These are phyloP conservation scores for Clarias pachynema DNA, from an alignment of 2,797 vertebrate species.

Conservation along the genomic window DNA sequence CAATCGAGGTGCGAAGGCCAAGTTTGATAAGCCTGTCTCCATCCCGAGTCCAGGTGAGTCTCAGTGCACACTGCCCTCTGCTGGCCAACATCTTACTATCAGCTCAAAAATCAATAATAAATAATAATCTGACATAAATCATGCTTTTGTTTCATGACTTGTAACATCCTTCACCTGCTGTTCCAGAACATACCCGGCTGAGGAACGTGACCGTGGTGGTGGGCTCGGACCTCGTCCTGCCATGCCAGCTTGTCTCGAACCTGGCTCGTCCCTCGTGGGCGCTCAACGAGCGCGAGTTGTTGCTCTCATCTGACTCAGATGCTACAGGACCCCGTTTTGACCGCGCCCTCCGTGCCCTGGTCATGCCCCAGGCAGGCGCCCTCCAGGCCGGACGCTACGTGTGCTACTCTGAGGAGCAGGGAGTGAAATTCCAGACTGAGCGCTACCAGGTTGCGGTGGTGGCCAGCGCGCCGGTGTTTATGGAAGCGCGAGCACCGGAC, in stretches of 20 bases:
- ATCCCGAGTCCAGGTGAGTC: slow-evolving; percentile 80
- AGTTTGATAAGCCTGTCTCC: slow-evolving; percentile 77
- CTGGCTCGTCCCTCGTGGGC: slow-evolving; percentile 87
- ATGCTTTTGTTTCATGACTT: background rate
- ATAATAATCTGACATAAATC: background rate
- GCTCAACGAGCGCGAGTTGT: slow-evolving; percentile 83
- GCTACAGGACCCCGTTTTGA: slow-evolving; percentile 80
- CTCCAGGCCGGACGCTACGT: slow-evolving; percentile 83
- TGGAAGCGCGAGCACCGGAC: slow-evolving; percentile 86
- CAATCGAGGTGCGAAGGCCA: slow-evolving; percentile 72
- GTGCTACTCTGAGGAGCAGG: slow-evolving; percentile 90
- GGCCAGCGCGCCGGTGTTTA: slow-evolving; percentile 77
- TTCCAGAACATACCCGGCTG: slow-evolving; percentile 74
- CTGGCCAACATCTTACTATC: slow-evolving; percentile 8
- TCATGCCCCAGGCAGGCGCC: slow-evolving; percentile 78
- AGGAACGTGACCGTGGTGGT: slow-evolving; percentile 88
- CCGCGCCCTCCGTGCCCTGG: slow-evolving; percentile 80
- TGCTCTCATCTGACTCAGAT: slow-evolving; percentile 61
- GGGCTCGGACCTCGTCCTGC: slow-evolving; percentile 89
- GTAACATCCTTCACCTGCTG: background rate
- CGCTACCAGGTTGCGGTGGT: slow-evolving; percentile 86
- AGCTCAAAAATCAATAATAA: background rate
- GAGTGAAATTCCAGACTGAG: slow-evolving; percentile 81
- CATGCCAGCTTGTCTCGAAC: slow-evolving; percentile 91
- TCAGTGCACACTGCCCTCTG: slow-evolving; percentile 34